These are phyloP conservation scores for Myotis myotis DNA, from an alignment of 2,797 vertebrate species.

Conservation along the genomic window DNA sequence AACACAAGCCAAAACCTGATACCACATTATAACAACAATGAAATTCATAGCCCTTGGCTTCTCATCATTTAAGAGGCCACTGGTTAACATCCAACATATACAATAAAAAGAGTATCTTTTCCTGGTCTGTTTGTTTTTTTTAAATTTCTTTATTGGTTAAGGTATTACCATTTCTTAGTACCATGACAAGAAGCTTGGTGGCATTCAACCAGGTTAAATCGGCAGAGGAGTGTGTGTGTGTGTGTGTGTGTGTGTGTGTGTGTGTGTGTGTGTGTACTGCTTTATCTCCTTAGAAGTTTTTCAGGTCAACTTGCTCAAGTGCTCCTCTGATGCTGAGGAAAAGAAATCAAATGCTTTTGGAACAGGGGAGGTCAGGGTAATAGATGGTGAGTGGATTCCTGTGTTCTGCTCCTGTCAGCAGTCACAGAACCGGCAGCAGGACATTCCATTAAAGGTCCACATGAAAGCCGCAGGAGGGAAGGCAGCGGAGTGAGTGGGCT, in stretches of 20 bases:
- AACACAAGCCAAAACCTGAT: not conserved
- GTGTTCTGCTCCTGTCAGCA: not conserved
- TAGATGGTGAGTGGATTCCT: not conserved
- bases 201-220: not conserved
- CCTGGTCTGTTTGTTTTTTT: not conserved
- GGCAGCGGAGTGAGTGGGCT: not conserved
- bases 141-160: no score
- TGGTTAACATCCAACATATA: not conserved
- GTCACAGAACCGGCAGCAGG: not conserved
- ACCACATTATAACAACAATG: not conserved
- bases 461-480: not conserved
- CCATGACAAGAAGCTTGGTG: not conserved
- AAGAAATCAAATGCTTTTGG: not conserved
- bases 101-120: not conserved
- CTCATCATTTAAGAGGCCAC: not conserved
- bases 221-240: not conserved
- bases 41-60: not conserved
- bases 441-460: not conserved
- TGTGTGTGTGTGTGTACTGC: not conserved
- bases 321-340: slow-evolving; percentile 9
- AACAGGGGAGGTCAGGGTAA: not conserved
- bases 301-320: not conserved
- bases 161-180: not conserved
- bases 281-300: not conserved
- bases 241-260: not conserved